Conservation (phyloP, 2,113 vertebrate genomes). For the Arizona elegans region DNA sequence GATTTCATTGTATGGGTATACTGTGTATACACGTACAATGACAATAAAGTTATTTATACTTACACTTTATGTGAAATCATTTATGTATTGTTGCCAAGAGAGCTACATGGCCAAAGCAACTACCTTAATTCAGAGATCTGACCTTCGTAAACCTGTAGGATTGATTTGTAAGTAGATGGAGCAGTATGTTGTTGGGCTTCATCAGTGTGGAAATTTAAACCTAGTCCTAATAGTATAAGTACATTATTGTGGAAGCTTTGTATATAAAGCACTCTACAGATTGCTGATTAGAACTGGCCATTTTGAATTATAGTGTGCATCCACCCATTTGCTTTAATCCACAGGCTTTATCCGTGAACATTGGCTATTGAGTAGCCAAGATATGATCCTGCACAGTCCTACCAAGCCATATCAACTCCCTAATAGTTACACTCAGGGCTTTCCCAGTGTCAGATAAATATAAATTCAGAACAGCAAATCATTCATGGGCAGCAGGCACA, state of each 20-base stretch:
- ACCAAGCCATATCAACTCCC: not conserved
- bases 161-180: not conserved
- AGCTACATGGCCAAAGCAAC: not conserved
- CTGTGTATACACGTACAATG: too few species aligned
- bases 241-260: not conserved
- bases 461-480: conserved; percentile 9
- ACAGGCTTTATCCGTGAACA: not conserved
- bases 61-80: not conserved
- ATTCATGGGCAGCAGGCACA: conserved; percentile 10
- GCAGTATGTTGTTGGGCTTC: not conserved
- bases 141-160: not conserved
- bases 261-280: not conserved
- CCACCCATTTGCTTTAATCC: not conserved
- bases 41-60: too few species aligned
- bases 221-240: not conserved
- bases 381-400: not conserved
- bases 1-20: too few species aligned
- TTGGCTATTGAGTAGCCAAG: not conserved
- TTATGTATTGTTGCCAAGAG: not conserved
- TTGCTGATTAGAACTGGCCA: not conserved
- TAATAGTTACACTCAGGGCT: not conserved
- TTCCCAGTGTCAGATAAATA: not conserved
- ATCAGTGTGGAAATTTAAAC: not conserved
- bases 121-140: not conserved
- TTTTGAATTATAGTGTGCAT: not conserved